A percentile compares a stretch with the other conserved stretches of the same genome.
Evolutionary conservation across 2,888 invertebrate species (phyloP).

Genomic region (Hypomecis atomaria): DNA sequence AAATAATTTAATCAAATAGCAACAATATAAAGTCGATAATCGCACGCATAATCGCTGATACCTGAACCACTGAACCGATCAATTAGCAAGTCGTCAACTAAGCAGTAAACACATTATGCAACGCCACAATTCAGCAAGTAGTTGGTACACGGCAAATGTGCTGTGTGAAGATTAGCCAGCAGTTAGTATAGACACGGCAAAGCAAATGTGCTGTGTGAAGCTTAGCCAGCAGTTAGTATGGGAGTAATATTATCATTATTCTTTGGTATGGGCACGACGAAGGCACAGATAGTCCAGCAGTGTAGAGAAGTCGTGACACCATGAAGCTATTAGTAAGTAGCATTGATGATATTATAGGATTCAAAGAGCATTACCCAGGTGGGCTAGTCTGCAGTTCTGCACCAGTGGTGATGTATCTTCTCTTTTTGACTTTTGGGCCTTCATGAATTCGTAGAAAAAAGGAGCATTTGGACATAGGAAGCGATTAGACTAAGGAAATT

Average conservation of each 20-base stretch:
- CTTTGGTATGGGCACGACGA: background rate
- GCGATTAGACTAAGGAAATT: too few relatives aligned
- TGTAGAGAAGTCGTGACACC: too few relatives aligned
- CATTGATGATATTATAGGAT: too few relatives aligned
- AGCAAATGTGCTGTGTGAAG: constrained; percentile 33
- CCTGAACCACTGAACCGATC: constrained; percentile 20
- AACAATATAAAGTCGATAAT: constrained; percentile 1
- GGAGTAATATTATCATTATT: too few relatives aligned
- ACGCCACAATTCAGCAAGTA: constrained; percentile 29
- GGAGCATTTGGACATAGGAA: too few relatives aligned
- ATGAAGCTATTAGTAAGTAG: too few relatives aligned
- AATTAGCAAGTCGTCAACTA: constrained; percentile 41
- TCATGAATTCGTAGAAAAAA: too few relatives aligned
- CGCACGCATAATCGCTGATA: constrained; percentile 13
- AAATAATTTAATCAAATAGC: background rate
- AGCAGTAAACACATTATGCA: constrained; percentile 48
- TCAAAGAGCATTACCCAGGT: too few relatives aligned
- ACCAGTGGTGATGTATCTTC: too few relatives aligned
- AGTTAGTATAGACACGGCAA: constrained; percentile 1
- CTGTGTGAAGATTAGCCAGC: background rate
- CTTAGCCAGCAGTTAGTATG: constrained; percentile 1
- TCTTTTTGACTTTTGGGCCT: too few relatives aligned
- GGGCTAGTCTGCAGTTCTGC: too few relatives aligned
- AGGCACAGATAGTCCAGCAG: too few relatives aligned
- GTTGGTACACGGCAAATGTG: background rate